phyloP scores from a whole-genome alignment of 2,797 vertebrate genomes.

The Sardinella longiceps region DNA sequence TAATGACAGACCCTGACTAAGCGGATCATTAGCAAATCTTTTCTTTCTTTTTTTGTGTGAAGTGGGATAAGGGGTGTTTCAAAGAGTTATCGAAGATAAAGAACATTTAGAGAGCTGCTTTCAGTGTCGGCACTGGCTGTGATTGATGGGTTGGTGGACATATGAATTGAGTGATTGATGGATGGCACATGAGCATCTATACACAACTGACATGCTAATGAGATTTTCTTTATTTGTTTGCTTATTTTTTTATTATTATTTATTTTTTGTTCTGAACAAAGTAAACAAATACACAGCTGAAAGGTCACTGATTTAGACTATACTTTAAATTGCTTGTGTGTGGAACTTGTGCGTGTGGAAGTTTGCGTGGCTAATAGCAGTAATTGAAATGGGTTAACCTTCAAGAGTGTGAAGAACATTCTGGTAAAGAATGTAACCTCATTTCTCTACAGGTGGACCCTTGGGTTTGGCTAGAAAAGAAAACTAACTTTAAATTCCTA shows the following conservation, averaged over 20 bases:
- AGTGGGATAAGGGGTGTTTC: not conserved
- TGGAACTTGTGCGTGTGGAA: not conserved
- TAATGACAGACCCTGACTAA: not conserved
- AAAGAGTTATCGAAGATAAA: not conserved
- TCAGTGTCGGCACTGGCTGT: not conserved
- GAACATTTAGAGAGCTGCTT: not conserved
- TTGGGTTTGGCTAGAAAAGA: too few relatives aligned
- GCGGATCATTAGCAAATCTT: not conserved
- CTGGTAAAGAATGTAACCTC: too few relatives aligned
- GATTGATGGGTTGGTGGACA: conserved; percentile 5
- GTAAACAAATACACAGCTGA: not conserved
- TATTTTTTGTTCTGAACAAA: not conserved
- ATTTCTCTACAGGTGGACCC: too few relatives aligned
- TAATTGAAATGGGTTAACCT: not conserved
- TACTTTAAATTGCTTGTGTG: not conserved
- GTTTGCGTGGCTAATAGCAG: not conserved
- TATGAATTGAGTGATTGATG: not conserved
- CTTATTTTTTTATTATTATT: not conserved
- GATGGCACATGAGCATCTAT: not conserved
- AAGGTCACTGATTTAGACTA: not conserved
- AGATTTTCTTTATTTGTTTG: not conserved
- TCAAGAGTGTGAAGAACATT: not conserved
- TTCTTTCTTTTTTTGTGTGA: not conserved
- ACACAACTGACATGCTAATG: conserved; percentile 5
- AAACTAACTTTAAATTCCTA: too few relatives aligned